Evolutionary conservation across 2,888 invertebrate species (phyloP).

Genomic region (Epiblema foenella): DNA sequence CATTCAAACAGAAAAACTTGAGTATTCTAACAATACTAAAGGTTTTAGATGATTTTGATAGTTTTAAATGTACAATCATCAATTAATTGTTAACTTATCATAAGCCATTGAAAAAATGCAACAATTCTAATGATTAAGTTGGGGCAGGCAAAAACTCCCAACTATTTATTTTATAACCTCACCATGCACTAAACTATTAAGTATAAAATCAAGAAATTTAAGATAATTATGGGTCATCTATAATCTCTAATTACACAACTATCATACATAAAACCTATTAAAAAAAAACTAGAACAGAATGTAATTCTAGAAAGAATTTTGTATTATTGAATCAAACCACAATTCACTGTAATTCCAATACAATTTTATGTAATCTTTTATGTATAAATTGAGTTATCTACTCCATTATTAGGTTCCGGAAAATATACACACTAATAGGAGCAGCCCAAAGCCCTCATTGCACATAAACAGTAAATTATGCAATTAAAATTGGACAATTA

Average conservation of each 20-base stretch:
- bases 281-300: background rate
- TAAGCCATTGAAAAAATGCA: background rate
- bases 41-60: too few species aligned
- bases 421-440: conserved; percentile 14
- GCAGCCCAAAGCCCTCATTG: conserved; percentile 28
- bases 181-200: background rate
- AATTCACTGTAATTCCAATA: background rate
- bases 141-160: background rate
- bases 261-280: background rate
- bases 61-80: too few species aligned
- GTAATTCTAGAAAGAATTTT: background rate
- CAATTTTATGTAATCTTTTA: background rate
- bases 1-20: background rate
- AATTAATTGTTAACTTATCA: too few species aligned
- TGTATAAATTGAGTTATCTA: conserved; percentile 9
- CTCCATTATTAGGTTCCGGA: conserved; percentile 3
- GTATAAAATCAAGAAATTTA: background rate
- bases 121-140: background rate
- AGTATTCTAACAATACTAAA: background rate
- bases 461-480: conserved; percentile 13
- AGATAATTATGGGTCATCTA: background rate
- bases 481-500: conserved; percentile 3
- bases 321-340: background rate
- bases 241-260: background rate
- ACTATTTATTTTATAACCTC: background rate